Conservation (phyloP, 30 jellyfish, hydroid and myxozoan species). For the Hydractinia symbiolongicarpus region DNA sequence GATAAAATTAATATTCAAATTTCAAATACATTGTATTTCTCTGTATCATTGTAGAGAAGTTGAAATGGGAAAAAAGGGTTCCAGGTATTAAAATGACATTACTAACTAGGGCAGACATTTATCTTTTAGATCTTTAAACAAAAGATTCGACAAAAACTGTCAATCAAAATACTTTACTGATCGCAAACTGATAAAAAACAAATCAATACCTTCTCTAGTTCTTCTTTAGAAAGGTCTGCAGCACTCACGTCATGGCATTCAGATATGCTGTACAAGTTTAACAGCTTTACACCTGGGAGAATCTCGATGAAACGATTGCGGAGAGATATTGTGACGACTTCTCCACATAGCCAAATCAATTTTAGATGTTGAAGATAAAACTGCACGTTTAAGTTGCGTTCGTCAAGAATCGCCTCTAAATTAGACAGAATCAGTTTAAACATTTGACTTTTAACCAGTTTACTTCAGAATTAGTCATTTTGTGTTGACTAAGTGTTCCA, state of each 20-base stretch:
- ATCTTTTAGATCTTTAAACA: too few relatives aligned
- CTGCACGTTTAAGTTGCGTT: constrained; percentile 27
- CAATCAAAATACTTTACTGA: too few relatives aligned
- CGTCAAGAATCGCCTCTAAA: constrained; percentile 64
- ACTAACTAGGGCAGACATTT: too few relatives aligned
- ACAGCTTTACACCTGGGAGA: constrained; percentile 48
- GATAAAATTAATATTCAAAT: not conserved
- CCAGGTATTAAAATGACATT: too few relatives aligned
- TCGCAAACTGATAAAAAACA: too few relatives aligned
- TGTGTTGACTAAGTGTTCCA: too few relatives aligned
- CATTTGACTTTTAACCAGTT: too few relatives aligned
- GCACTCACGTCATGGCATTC: constrained; percentile 84
- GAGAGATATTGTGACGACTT: constrained; percentile 78
- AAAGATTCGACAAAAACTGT: too few relatives aligned
- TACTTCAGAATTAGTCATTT: too few relatives aligned
- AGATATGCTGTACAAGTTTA: constrained; percentile 69
- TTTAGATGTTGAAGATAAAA: constrained; percentile 27
- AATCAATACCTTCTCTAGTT: constrained; percentile 66
- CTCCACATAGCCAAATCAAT: constrained; percentile 67
- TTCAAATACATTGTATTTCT: too few relatives aligned
- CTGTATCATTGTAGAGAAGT: too few relatives aligned
- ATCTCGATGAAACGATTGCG: constrained; percentile 53
- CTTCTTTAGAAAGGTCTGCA: constrained; percentile 65
- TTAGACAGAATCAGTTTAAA: not conserved
- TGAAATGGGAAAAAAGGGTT: too few relatives aligned